phyloP scores from a whole-genome alignment of 2,888 invertebrate species.

The Bellardia bayeri region DNA sequence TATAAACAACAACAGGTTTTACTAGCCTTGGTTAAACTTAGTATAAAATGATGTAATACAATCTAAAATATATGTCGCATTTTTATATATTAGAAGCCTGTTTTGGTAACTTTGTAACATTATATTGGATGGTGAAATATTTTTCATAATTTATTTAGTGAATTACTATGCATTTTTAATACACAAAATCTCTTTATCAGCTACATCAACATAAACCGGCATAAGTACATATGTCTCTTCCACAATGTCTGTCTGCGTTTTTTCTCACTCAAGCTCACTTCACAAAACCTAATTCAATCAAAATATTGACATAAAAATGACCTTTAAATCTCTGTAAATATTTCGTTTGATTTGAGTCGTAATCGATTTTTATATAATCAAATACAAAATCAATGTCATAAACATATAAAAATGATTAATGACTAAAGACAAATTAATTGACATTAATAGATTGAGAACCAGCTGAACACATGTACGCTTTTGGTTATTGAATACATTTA shows the following conservation, averaged over 20 bases:
- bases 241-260: neutral
- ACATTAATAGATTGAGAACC: neutral
- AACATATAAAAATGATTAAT: conserved; percentile 34
- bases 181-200: no score
- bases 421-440: neutral
- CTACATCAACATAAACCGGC: no score
- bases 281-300: neutral
- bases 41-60: no score
- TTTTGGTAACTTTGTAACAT: no score
- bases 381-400: conserved; percentile 14
- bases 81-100: no score
- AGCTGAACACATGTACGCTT: neutral
- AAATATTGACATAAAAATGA: conserved; percentile 7
- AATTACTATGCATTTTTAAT: no score
- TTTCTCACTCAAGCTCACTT: neutral
- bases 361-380: conserved; percentile 1
- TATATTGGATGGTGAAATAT: no score
- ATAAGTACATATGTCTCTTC: neutral
- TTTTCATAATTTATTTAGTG: no score
- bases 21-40: no score
- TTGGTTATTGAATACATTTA: neutral
- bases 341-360: neutral
- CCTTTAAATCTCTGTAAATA: neutral
- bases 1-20: no score
- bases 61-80: no score